Evolutionary conservation across 2,113 vertebrate species (phyloP), one percentile per base, ranked within the genome.

Genomic region (Mola mola): DNA sequence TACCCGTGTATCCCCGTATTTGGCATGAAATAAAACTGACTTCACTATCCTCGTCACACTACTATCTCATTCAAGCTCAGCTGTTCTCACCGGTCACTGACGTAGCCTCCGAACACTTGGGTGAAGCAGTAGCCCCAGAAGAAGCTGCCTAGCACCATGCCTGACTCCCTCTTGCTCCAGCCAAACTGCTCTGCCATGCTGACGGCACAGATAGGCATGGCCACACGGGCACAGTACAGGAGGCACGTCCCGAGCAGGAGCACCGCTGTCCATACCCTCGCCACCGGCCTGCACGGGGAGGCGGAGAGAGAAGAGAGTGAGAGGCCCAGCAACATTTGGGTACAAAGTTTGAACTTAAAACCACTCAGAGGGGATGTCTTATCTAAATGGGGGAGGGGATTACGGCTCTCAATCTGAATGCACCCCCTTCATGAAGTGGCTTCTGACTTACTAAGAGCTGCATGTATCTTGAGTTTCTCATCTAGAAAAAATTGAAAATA

Each of bases 121-220:
- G 96, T 98, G 87, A 99, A 81, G 88, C 96, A 98, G 90, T 97
- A 98, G 24, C 96, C 96, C 96, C 96, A 98, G 90, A 99, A 99
- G 90, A 97, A 98, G 91, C 96, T 98, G 83, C 97, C 95, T 66
- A 99, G 93, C 53, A 94, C 93, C 2, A 97, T 64, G 7, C 96
- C 95, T 0, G 95, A 94, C 66, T 98, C 95, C 49, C 91, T 94
- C 91, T 97, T 98, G 91, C 91, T 94, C 96, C 97, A 99, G 56
- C 65, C 42, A 26, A 98, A 98, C 90, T 88, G 74, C 33, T 93
- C 89, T 24, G 95, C 95, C 89, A 98, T 93, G 74, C 92, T 90
- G 10, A 94, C 89, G 0, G 93, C 84, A 8, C 95, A 98, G 88
- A 99, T 92, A 20, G 97, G 95, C 93, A 95, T 92, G 0, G 94